phyloP scores from a whole-genome alignment of 2,888 invertebrate genomes.

The Lamproptera curius region DNA sequence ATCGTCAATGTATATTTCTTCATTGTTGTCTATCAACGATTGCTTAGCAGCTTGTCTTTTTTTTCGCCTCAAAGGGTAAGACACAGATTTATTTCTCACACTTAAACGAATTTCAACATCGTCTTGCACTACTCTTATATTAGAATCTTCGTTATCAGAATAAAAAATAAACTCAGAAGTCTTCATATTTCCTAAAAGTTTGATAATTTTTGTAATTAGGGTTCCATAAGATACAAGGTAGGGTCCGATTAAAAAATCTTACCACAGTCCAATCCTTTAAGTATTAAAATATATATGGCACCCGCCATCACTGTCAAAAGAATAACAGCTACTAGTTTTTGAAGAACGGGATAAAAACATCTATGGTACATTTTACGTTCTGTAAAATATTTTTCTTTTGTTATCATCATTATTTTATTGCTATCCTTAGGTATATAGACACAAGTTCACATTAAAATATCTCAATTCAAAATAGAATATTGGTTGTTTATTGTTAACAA shows the following conservation, averaged over 20 bases:
- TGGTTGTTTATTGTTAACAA: no score
- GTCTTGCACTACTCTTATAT: constrained; percentile 40
- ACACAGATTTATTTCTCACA: constrained; percentile 41
- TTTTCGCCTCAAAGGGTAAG: constrained; percentile 33
- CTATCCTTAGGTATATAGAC: no score
- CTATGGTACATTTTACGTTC: constrained; percentile 37
- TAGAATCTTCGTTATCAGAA: constrained; percentile 41
- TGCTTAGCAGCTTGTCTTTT: constrained; percentile 31
- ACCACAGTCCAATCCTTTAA: constrained; percentile 46
- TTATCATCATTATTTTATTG: no score
- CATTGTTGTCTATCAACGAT: constrained; percentile 23
- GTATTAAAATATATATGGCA: constrained; percentile 42
- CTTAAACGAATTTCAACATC: constrained; percentile 44
- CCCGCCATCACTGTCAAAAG: constrained; percentile 40
- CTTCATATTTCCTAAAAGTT: constrained; percentile 37
- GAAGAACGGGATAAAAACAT: constrained; percentile 41
- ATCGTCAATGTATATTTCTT: constrained; percentile 37
- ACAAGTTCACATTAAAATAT: no score
- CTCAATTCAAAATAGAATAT: no score
- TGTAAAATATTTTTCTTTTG: constrained; percentile 43
- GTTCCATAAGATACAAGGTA: neutral
- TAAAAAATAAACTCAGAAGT: constrained; percentile 52
- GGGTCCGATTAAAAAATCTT: constrained; percentile 25
- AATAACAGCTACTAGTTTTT: constrained; percentile 41
- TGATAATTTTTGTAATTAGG: neutral